A percentile compares a stretch with the other conserved stretches of the same genome.
phyloP scores from a whole-genome alignment of 2,113 vertebrate species.

The Gnathonemus echidnorhynchus region DNA sequence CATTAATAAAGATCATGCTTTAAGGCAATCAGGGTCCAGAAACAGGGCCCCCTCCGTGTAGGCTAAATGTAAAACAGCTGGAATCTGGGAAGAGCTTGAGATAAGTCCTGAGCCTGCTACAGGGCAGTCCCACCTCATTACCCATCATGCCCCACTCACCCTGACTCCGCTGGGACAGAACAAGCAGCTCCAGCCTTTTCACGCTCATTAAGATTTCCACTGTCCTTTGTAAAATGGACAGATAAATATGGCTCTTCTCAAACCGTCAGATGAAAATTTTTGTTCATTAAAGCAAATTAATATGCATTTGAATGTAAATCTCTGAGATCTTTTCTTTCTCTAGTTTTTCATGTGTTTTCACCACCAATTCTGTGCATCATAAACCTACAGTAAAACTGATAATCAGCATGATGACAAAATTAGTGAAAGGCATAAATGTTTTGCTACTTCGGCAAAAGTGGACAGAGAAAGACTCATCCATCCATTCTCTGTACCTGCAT shows the following conservation, averaged over 20 bases:
- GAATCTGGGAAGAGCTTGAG: neutral
- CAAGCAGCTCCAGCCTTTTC: neutral
- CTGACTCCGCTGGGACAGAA: neutral
- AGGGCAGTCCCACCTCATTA: constrained; percentile 14
- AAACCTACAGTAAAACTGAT: neutral
- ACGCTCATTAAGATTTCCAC: neutral
- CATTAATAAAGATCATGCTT: constrained; percentile 5
- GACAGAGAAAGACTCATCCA: neutral
- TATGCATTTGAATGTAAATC: neutral
- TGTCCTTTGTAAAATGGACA: neutral
- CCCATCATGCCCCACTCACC: neutral
- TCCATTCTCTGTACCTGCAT: neutral
- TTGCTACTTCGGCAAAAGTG: neutral
- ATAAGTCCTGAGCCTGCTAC: neutral
- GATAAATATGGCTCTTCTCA: constrained; percentile 4
- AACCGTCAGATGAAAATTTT: neutral
- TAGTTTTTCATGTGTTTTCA: neutral
- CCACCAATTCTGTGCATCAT: neutral
- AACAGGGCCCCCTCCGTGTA: neutral
- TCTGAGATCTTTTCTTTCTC: neutral
- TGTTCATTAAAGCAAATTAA: neutral
- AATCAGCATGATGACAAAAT: neutral
- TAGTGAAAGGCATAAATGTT: neutral
- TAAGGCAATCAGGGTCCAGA: neutral
- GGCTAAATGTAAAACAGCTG: neutral